A percentile compares a stretch with the other conserved stretches of the same genome.
phyloP scores from a whole-genome alignment of 2,113 vertebrate species.

The Sorex fumeus region DNA sequence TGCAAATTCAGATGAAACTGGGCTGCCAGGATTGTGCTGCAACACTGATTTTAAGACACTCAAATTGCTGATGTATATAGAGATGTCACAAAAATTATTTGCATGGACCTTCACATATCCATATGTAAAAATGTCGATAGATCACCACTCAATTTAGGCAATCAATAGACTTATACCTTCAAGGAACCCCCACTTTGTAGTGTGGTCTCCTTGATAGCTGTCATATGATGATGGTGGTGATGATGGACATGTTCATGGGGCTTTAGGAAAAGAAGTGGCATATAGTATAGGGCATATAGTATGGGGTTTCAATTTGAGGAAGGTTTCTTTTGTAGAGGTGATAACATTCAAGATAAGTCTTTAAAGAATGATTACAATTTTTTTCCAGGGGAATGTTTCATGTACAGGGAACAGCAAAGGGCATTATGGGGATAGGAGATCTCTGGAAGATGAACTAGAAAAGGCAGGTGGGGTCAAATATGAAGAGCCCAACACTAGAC shows the following conservation, averaged over 20 bases:
- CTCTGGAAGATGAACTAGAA: not conserved
- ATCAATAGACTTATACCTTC: not conserved
- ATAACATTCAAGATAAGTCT: not conserved
- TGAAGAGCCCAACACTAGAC: not conserved
- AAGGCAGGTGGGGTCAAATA: not conserved
- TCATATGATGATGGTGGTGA: not conserved
- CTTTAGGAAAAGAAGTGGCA: too few species aligned
- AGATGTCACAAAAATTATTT: not conserved
- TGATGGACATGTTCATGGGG: not conserved
- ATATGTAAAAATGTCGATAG: not conserved
- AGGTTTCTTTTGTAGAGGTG: not conserved
- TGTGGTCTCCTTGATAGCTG: not conserved
- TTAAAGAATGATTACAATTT: conserved; percentile 8
- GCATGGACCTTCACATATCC: not conserved
- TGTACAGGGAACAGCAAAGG: not conserved
- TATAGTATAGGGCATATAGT: too few species aligned
- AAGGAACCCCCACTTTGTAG: not conserved
- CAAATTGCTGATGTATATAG: not conserved
- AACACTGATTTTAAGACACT: not conserved
- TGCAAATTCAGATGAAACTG: not conserved
- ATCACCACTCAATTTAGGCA: not conserved
- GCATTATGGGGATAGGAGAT: not conserved
- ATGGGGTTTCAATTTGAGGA: not conserved
- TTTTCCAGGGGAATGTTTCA: not conserved
- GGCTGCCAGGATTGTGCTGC: not conserved